Conservation (phyloP, 1,140 invertebrate species). For the Ylistrum balloti region DNA sequence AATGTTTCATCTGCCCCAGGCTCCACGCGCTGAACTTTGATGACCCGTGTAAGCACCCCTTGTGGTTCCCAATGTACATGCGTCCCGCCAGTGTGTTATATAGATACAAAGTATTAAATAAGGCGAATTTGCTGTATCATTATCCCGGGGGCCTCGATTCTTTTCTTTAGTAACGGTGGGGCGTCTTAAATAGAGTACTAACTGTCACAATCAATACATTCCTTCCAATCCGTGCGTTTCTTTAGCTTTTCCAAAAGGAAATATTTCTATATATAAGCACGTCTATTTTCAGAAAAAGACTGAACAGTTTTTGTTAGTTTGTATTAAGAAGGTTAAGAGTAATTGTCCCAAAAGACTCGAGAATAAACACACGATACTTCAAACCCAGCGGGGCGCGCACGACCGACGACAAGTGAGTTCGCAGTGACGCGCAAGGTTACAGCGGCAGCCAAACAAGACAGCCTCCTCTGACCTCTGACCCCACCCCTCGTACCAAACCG, state of each 20-base stretch:
- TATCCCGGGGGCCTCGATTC: background rate
- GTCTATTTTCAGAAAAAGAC: slow-evolving; percentile 15
- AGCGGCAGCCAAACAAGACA: background rate
- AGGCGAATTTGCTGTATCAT: background rate
- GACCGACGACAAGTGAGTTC: background rate
- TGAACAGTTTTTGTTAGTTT: background rate
- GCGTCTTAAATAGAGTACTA: background rate
- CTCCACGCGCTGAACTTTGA: background rate
- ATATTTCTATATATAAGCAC: background rate
- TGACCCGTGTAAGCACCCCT: background rate
- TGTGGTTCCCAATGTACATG: too few species aligned
- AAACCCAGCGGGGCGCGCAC: background rate
- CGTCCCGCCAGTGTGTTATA: background rate
- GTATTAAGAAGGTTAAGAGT: background rate
- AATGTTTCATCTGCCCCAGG: too few species aligned
- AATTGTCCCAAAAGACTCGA: background rate
- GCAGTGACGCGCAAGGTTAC: background rate
- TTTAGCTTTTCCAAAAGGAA: background rate
- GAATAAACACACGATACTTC: background rate
- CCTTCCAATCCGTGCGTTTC: background rate
- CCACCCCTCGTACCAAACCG: background rate
- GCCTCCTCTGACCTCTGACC: background rate
- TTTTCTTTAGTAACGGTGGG: background rate
- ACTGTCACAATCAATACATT: background rate
- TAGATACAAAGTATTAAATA: background rate